Conservation (phyloP, 2,113 vertebrate genomes). For the Spheniscus mendiculus region DNA sequence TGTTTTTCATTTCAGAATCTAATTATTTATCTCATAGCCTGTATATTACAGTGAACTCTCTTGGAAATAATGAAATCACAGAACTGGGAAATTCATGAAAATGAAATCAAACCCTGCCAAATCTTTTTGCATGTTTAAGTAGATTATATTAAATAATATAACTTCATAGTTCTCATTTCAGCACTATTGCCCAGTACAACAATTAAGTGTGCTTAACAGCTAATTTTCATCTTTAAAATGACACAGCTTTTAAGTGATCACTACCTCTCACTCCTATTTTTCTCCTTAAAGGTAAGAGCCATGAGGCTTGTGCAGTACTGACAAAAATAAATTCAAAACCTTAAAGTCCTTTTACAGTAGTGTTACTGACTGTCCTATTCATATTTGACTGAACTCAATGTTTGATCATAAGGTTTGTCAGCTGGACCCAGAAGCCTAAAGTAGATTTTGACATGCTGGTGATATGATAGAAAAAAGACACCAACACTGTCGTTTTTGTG, state of each 20-base stretch:
- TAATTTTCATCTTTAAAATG: not conserved
- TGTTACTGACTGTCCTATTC: not conserved
- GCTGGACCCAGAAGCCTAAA: not conserved
- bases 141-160: not conserved
- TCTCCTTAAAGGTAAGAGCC: not conserved
- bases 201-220: not conserved
- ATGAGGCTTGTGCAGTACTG: not conserved
- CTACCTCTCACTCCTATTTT: not conserved
- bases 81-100: constrained; percentile 31
- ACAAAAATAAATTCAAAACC: not conserved
- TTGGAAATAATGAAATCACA: constrained; percentile 47
- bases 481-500: constrained; percentile 29
- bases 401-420: not conserved
- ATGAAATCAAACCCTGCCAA: constrained; percentile 21
- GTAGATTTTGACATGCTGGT: not conserved
- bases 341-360: not conserved
- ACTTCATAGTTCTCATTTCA: not conserved
- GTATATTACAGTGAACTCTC: not conserved
- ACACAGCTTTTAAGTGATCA: not conserved
- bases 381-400: not conserved
- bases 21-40: constrained; percentile 13
- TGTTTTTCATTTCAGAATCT: constrained; percentile 5
- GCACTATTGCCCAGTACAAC: not conserved
- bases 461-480: not conserved
- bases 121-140: not conserved